Conservation (phyloP, 2,888 invertebrate genomes). For the Desoria tigrina region DNA sequence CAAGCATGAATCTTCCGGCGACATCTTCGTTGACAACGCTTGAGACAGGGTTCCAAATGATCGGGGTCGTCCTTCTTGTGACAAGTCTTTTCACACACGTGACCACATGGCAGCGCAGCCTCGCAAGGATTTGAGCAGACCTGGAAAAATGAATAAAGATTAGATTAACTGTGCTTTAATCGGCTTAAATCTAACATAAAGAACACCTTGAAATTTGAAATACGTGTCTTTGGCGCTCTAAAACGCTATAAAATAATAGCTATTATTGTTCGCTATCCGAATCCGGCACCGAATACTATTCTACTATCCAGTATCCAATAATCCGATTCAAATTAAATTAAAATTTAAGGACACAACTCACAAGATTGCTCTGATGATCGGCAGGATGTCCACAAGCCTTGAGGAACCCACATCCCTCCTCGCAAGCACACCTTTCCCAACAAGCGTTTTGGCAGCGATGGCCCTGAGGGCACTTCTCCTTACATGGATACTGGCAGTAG, state of each 20-base stretch:
- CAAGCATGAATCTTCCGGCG: not conserved
- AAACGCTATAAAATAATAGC: too few species aligned
- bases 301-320: too few species aligned
- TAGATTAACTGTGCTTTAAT: too few species aligned
- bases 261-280: too few species aligned
- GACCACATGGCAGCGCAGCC: not conserved
- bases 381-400: conserved; percentile 5
- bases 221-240: too few species aligned
- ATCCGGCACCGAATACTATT: too few species aligned
- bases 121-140: not conserved
- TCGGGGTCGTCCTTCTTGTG: not conserved
- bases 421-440: not conserved
- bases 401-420: not conserved
- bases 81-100: not conserved
- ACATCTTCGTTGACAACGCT: not conserved
- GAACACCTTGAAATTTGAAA: too few species aligned
- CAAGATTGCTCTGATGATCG: not conserved
- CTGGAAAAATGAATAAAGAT: not conserved
- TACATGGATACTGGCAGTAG: not conserved
- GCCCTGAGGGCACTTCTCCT: not conserved
- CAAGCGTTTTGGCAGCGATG: conserved; percentile 3
- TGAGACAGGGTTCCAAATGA: not conserved
- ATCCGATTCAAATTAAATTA: too few species aligned
- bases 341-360: conserved; percentile 3
- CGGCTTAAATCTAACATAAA: too few species aligned